Percentiles rank a stretch among this genome's conserved stretches.
These are phyloP conservation scores for Gymnorhina tibicen DNA, from an alignment of 2,113 vertebrate species.

Conservation along the genomic window DNA sequence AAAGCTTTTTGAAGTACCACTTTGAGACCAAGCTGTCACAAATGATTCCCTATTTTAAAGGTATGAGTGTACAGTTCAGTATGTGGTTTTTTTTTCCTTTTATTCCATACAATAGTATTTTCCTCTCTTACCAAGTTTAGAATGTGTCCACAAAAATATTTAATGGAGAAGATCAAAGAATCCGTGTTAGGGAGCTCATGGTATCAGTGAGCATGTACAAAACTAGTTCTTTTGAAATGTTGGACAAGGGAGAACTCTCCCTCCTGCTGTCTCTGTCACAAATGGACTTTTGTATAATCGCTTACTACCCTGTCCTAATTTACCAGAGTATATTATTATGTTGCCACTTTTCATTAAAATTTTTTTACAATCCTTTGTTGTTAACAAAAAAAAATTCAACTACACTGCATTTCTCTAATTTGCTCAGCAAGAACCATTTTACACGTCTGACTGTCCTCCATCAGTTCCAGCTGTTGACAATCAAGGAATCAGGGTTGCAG, in stretches of 20 bases:
- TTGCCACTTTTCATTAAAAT: slow-evolving; percentile 54
- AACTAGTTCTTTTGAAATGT: slow-evolving; percentile 60
- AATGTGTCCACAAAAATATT: slow-evolving; percentile 43
- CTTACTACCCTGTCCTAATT: slow-evolving; percentile 65
- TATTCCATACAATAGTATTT: slow-evolving; percentile 41
- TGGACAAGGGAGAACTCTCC: slow-evolving; percentile 56
- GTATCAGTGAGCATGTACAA: slow-evolving; percentile 35
- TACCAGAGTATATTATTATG: slow-evolving; percentile 51
- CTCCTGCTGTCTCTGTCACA: slow-evolving; percentile 60
- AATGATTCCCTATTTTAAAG: slow-evolving; percentile 42
- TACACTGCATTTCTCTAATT: slow-evolving; percentile 10
- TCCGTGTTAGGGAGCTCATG: slow-evolving; percentile 15
- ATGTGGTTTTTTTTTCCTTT: neutral
- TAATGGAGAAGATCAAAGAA: slow-evolving; percentile 66
- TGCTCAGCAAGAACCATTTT: slow-evolving; percentile 22
- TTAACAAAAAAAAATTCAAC: neutral
- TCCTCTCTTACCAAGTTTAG: slow-evolving; percentile 28
- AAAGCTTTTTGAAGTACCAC: slow-evolving; percentile 27
- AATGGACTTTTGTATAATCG: slow-evolving; percentile 65
- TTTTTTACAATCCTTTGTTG: slow-evolving; percentile 28
- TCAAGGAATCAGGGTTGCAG: neutral
- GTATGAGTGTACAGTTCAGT: neutral
- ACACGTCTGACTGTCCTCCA: neutral
- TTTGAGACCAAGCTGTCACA: slow-evolving; percentile 18
- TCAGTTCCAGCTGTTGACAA: neutral